These are phyloP conservation scores for Notiomystis cincta DNA, from an alignment of 2,113 vertebrate species.

Conservation along the genomic window DNA sequence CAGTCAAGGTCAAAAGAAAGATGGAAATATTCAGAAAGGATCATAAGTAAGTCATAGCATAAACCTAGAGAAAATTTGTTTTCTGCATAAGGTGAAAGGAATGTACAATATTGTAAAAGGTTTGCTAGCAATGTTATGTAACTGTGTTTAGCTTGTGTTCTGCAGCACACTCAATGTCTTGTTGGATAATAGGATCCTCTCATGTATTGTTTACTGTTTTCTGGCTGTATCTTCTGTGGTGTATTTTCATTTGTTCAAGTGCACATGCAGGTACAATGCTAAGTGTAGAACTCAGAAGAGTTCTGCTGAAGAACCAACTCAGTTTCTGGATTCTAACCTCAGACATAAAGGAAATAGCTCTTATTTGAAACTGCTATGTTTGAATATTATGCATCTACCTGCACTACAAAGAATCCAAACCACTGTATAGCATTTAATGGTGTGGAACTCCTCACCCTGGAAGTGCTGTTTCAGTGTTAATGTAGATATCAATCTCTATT, in stretches of 20 bases:
- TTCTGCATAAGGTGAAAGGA: neutral
- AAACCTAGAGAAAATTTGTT: neutral
- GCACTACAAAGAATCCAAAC: neutral
- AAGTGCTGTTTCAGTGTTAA: neutral
- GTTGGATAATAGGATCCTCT: neutral
- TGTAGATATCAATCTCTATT: neutral
- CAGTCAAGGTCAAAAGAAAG: neutral
- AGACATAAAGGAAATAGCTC: neutral
- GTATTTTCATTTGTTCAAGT: neutral
- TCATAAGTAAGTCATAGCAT: neutral
- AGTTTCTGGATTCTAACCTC: neutral
- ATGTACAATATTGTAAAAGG: neutral
- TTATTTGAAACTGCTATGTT: neutral
- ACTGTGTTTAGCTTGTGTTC: neutral
- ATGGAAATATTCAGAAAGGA: neutral
- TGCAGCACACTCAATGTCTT: neutral
- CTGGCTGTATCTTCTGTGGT: neutral
- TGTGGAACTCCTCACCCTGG: neutral
- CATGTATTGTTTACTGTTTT: neutral
- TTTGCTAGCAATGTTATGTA: neutral
- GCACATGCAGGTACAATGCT: neutral
- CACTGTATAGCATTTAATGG: neutral
- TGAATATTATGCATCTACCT: neutral
- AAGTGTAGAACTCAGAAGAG: too few relatives aligned
- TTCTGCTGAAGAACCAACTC: neutral